Percentiles rank a stretch among this genome's conserved stretches.
These are phyloP conservation scores for Bombus affinis DNA, from an alignment of 1,140 invertebrate genomes.

Conservation along the genomic window DNA sequence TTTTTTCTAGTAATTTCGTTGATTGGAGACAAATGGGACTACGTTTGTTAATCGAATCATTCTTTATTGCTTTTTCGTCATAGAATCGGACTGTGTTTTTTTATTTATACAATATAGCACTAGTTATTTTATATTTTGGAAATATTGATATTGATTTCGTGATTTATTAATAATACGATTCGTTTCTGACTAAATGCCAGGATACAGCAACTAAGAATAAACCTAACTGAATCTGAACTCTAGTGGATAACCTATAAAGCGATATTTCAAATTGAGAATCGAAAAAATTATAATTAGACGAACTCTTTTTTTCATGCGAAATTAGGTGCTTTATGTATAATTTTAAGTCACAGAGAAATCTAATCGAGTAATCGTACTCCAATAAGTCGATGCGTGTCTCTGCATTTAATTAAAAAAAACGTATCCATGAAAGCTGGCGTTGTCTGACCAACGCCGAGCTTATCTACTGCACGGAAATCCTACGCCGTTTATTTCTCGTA, in stretches of 20 bases:
- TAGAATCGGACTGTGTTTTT: background rate
- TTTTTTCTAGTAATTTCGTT: too few relatives aligned
- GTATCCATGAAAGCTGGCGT: too few relatives aligned
- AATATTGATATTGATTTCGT: too few relatives aligned
- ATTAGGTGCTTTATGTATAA: background rate
- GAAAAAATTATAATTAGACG: background rate
- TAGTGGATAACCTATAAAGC: too few relatives aligned
- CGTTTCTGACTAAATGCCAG: too few relatives aligned
- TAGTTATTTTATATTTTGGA: too few relatives aligned
- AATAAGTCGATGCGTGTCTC: background rate
- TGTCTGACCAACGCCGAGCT: background rate
- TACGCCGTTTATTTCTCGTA: background rate
- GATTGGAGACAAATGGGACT: too few relatives aligned
- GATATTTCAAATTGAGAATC: background rate
- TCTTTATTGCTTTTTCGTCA: background rate
- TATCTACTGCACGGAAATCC: conserved; percentile 11
- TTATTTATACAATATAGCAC: background rate
- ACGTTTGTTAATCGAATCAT: background rate
- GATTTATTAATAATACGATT: too few relatives aligned
- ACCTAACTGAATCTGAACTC: too few relatives aligned
- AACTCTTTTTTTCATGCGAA: background rate
- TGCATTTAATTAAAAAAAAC: background rate
- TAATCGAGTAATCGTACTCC: background rate
- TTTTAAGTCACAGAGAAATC: background rate
- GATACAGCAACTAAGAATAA: too few relatives aligned